A percentile compares a stretch with the other conserved stretches of the same genome.
Evolutionary conservation across 2,113 vertebrate genomes (phyloP).

Genomic region (Alectura lathami): DNA sequence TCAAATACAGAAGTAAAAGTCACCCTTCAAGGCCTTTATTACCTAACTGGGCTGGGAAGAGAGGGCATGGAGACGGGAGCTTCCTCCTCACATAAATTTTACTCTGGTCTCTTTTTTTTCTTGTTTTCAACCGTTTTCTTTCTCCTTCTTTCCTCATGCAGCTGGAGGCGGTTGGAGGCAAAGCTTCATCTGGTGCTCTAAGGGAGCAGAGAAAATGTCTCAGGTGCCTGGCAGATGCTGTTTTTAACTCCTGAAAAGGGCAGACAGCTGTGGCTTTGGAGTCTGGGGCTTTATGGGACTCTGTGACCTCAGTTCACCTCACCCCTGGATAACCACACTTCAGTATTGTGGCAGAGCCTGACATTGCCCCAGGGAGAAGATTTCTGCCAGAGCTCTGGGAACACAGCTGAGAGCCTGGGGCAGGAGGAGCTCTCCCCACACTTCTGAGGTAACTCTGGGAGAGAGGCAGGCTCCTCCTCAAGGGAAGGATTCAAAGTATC

Average conservation of each 20-base stretch:
- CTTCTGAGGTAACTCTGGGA: background rate
- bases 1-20: background rate
- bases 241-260: background rate
- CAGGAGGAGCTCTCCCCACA: background rate
- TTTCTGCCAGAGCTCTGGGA: background rate
- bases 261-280: background rate
- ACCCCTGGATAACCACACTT: rapidly evolving
- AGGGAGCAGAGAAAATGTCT: background rate
- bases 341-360: rapidly evolving
- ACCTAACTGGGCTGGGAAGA: background rate
- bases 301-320: background rate
- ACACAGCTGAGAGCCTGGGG: rapidly evolving
- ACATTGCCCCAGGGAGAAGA: background rate
- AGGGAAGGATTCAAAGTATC: rapidly evolving
- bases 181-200: background rate
- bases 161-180: rapidly evolving
- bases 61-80: rapidly evolving
- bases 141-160: background rate
- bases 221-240: background rate
- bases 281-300: background rate
- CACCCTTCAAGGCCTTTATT: background rate
- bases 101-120: background rate
- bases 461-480: background rate
- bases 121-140: background rate
- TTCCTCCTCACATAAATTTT: background rate